Evolutionary conservation across 1,140 invertebrate species (phyloP).

Genomic region (Acromyrmex heyeri): DNA sequence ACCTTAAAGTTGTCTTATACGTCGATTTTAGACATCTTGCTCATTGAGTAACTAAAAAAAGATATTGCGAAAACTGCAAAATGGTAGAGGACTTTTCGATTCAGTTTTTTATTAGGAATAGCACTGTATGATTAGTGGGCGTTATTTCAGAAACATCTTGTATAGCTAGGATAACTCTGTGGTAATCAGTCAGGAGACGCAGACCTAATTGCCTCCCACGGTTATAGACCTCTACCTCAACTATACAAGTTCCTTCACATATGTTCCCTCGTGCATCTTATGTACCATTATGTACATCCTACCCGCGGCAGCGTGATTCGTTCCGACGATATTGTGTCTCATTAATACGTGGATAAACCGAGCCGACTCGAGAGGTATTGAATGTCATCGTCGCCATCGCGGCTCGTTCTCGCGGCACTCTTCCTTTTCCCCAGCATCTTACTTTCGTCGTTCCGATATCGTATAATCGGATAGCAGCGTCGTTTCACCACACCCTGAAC

Average conservation of each 20-base stretch:
- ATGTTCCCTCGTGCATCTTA: constrained; percentile 8
- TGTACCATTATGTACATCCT: constrained; percentile 33
- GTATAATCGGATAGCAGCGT: constrained; percentile 16
- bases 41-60: too few relatives aligned
- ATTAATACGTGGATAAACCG: constrained; percentile 43
- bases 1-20: too few relatives aligned
- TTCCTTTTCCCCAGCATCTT: not conserved
- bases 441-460: constrained; percentile 37
- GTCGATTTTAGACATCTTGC: too few relatives aligned
- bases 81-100: too few relatives aligned
- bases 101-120: too few relatives aligned
- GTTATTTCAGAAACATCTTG: too few relatives aligned
- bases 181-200: constrained; percentile 14
- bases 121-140: too few relatives aligned
- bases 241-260: constrained; percentile 6
- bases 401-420: constrained; percentile 1
- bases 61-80: too few relatives aligned
- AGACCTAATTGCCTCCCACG: constrained; percentile 43
- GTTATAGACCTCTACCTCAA: not conserved
- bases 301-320: constrained; percentile 7
- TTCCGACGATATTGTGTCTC: constrained; percentile 31
- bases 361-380: constrained; percentile 21
- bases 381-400: not conserved
- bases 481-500: constrained; percentile 51
- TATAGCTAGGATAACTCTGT: constrained; percentile 3